Base-by-base conservation (phyloP, 1,140 invertebrate genomes). In the Cyphomyrmex costatus region DNA sequence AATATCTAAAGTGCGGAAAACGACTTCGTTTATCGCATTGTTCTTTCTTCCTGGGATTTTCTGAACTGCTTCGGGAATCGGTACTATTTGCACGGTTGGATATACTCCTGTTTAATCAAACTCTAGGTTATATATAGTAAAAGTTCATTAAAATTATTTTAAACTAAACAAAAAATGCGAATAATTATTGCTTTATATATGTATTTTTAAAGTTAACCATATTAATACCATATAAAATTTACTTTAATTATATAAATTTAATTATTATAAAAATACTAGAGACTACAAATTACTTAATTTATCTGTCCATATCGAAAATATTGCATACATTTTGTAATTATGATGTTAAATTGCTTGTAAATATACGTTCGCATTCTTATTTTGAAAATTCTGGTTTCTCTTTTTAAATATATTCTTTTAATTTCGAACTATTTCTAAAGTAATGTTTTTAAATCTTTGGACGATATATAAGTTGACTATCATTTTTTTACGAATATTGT, bases 11-110 rank as follows among this genome's bases (percentile, higher is more conserved):
- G 97, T 96, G 73, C 96, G 89, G 92, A 98, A 98, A 24, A 97
- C 94, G 0, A 98, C 92, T 85, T 98, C 97, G 61, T 96, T 94
- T 8, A 93, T 95, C 0, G 97, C 96, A 2, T 86, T 92, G 71
- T 96, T 97, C 0, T 88, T 91, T 70, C 97, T 95, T 0, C 97
- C 97, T 0, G 97, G 97, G 2, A 98, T 95, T 33, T 95, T 95
- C 53, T 95, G 90, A 1, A 98, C 94, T 10, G 94, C 77, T 1
- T 95, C 91, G 1, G 97, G 95, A 19, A 98, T 94, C 0, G 97
- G 96, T 0, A 97, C 93, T 1, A 97, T 88, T 92, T 98, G 97
- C 16, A 95, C 95, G 19, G 92, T 86, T 60, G 36, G 24, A 30
- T 49, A 21, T 19, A 21, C 0, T 73, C 36, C 79, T 79, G 46